Base-by-base conservation (phyloP, 2,888 invertebrate species). In the Tetanocera ferruginea region DNA sequence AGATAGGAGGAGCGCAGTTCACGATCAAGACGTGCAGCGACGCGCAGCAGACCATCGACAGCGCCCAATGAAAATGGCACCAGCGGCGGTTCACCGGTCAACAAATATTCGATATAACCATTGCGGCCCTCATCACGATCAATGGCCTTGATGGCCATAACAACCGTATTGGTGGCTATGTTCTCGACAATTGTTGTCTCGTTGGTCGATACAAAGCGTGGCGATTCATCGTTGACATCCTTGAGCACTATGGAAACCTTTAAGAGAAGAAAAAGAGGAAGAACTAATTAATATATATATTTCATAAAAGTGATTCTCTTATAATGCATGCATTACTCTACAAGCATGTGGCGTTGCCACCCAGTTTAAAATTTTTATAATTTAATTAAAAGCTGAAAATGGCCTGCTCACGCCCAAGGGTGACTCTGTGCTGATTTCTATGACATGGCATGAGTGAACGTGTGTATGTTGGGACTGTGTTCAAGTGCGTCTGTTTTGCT, bases 201-300 rank as follows among this genome's bases (percentile, higher is more conserved):
- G 86, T 95, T 95, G 28, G 94, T 92, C 5, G 96, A 94, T 81
- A 95, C 92, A 90, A 98, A 97, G 86, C 94, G 94, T 5, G 98
- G 98, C 52, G 95, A 93, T 92, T 96, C 95, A 89, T 98, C 98
- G 90, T 98, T 98, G 80, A 97, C 95, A 90, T 98, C 98, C 87
- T 95, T 94, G 75, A 98, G 91, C 80, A 94, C 93, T 82, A 98
- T 94, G 72, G 94, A 95, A 77, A 97, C 97, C 97, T 97, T 91
- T 11, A 37, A 25, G 17, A 51, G 28, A n/a, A n/a, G 4, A 17
- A 19, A 23, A 11, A 60, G 57, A 69, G 51, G 5, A 25, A 25
- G 43, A 69, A 19, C n/a, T 43, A 43, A 69, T 69, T 69, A 69
- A 69, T 28, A 43, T 14, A 66, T 34, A 66, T 34, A 23, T 34